Percentiles rank a stretch among this genome's conserved stretches.
These are phyloP conservation scores for Cyphomyrus plagiostoma DNA, from an alignment of 2,113 vertebrate genomes.

Conservation along the genomic window DNA sequence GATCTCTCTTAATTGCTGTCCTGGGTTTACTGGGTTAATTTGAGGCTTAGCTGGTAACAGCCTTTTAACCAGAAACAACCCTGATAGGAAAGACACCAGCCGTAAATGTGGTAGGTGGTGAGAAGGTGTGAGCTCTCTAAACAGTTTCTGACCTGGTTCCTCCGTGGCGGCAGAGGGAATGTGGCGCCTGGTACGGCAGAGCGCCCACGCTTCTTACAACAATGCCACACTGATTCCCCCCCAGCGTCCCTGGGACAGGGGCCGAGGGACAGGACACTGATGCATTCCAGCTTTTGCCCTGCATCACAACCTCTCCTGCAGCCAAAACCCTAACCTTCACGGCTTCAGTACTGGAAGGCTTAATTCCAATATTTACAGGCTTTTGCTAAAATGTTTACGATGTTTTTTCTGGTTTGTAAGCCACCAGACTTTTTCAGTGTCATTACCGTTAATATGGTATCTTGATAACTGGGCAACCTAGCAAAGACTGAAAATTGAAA, in stretches of 20 bases:
- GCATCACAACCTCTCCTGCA: not conserved
- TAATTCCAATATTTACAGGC: not conserved
- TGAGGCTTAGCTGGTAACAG: not conserved
- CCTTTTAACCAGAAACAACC: not conserved
- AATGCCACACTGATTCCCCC: conserved; percentile 6
- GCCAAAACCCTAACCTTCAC: not conserved
- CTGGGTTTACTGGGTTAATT: not conserved
- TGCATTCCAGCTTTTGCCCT: not conserved
- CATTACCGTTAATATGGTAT: not conserved
- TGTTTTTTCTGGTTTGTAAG: not conserved
- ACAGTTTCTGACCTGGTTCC: not conserved
- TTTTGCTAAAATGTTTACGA: not conserved
- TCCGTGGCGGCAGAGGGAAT: not conserved
- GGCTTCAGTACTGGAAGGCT: not conserved
- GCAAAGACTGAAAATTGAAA: not conserved
- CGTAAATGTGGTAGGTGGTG: not conserved
- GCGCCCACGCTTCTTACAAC: not conserved
- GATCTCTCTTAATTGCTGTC: not conserved
- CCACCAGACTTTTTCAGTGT: not conserved
- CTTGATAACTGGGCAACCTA: not conserved
- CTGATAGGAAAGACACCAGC: not conserved
- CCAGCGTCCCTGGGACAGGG: not conserved
- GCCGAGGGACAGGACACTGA: not conserved
- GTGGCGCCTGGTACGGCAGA: conserved; percentile 6
- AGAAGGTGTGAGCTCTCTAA: not conserved